Conservation (phyloP, 2,113 vertebrate species). For the Scomber colias region DNA sequence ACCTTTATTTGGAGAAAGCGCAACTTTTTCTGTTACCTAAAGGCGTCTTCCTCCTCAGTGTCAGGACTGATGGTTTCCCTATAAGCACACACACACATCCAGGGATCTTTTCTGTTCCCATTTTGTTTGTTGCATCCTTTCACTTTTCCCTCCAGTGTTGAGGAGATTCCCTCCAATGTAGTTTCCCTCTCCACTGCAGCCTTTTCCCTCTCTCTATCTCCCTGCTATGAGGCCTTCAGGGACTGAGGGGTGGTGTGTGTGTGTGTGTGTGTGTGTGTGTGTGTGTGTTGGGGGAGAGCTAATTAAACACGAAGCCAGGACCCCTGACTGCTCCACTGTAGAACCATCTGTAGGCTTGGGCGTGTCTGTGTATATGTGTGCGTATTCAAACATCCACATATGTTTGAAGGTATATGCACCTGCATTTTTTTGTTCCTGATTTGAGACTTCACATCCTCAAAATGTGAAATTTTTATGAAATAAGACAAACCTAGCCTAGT, state of each 20-base stretch:
- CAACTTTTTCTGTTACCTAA: not conserved
- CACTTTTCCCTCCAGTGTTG: conserved; percentile 72
- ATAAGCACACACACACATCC: not conserved
- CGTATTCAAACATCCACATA: conserved; percentile 15
- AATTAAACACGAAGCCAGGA: conserved; percentile 65
- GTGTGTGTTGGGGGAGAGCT: conserved; percentile 31
- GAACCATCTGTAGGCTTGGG: conserved; percentile 66
- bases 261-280: conserved; percentile 29
- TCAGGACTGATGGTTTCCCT: not conserved
- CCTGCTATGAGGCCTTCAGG: conserved; percentile 64
- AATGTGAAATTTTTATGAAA: not conserved
- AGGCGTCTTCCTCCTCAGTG: not conserved
- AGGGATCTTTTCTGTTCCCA: not conserved
- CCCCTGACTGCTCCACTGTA: conserved; percentile 54
- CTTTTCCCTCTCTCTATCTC: conserved; percentile 78
- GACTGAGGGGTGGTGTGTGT: conserved; percentile 32
- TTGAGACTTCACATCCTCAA: not conserved
- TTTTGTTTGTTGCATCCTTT: conserved; percentile 3
- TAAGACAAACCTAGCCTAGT: not conserved
- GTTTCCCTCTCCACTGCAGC: conserved; percentile 79
- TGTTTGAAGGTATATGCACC: conserved; percentile 32
- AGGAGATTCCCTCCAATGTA: conserved; percentile 78
- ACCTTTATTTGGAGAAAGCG: not conserved
- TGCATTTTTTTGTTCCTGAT: not conserved
- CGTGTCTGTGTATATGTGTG: conserved; percentile 15